Evolutionary conservation across 2,888 invertebrate genomes (phyloP).

Genomic region (Cryptocephalus primarius): DNA sequence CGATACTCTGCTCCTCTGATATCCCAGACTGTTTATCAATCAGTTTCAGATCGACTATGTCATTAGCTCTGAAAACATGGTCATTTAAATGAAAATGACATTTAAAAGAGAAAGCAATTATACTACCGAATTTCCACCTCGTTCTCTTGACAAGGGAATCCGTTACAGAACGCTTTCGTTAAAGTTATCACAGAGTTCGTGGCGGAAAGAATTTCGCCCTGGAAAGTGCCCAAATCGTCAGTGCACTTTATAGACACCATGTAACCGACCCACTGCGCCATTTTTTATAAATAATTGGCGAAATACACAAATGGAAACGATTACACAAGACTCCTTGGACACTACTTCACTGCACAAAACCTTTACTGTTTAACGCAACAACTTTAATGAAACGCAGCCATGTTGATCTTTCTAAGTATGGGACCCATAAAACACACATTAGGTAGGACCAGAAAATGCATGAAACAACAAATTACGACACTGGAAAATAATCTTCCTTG

Average conservation of each 20-base stretch:
- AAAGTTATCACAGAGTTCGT: slow-evolving; percentile 63
- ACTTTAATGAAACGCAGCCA: too few relatives aligned
- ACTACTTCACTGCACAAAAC: too few relatives aligned
- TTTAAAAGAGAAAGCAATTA: background rate
- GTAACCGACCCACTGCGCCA: slow-evolving; percentile 62
- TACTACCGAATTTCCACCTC: slow-evolving; percentile 49
- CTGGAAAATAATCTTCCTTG: too few relatives aligned
- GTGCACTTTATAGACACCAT: slow-evolving; percentile 77
- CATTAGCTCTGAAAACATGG: slow-evolving; percentile 12
- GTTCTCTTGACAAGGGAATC: slow-evolving; percentile 46
- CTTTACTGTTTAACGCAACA: too few relatives aligned
- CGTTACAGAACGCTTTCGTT: slow-evolving; percentile 73
- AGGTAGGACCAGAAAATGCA: too few relatives aligned
- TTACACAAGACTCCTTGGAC: too few relatives aligned
- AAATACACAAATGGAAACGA: background rate
- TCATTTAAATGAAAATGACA: too few relatives aligned
- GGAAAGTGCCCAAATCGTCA: slow-evolving; percentile 67
- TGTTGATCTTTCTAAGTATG: too few relatives aligned
- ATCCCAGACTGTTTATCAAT: slow-evolving; percentile 50
- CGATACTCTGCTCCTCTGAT: slow-evolving; percentile 34
- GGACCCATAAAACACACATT: too few relatives aligned
- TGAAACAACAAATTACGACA: too few relatives aligned
- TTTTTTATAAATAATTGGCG: slow-evolving; percentile 22
- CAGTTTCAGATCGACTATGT: slow-evolving; percentile 58
- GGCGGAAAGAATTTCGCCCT: slow-evolving; percentile 65